Evolutionary conservation across 2,797 vertebrate species (phyloP).

Genomic region (Diplodus sargus): DNA sequence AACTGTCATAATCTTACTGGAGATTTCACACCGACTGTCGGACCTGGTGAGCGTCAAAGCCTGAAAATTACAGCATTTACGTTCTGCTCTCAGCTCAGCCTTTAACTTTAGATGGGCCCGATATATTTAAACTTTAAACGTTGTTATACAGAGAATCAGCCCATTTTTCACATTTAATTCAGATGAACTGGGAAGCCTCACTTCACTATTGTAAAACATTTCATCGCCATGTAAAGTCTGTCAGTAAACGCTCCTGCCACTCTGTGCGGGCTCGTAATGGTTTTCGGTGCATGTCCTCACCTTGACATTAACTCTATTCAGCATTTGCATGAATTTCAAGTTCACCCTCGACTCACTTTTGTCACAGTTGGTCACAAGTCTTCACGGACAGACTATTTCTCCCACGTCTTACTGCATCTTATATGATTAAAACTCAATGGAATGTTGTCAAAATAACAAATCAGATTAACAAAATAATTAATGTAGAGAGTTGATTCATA

Average conservation of each 20-base stretch:
- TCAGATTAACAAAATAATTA: neutral
- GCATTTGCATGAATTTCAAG: neutral
- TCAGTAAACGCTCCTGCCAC: neutral
- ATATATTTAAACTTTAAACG: slow-evolving; percentile 35
- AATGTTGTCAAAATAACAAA: neutral
- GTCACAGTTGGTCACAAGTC: neutral
- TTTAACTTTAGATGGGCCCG: slow-evolving; percentile 43
- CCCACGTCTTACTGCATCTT: neutral
- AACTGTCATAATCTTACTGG: slow-evolving; percentile 60
- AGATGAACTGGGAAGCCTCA: neutral
- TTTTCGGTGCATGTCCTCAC: neutral
- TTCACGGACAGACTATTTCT: neutral
- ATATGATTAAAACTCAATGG: neutral
- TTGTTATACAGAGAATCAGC: neutral
- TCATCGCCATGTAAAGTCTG: neutral
- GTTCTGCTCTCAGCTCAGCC: slow-evolving; percentile 40
- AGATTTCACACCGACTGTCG: slow-evolving; percentile 62
- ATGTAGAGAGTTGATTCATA: neutral
- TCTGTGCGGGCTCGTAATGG: neutral
- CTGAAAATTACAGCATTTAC: slow-evolving; percentile 44
- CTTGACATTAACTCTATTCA: neutral
- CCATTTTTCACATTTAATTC: slow-evolving; percentile 22
- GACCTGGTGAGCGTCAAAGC: slow-evolving; percentile 55
- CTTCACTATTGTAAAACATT: slow-evolving; percentile 7
- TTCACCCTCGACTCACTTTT: neutral